These are phyloP conservation scores for Carassius carassius DNA, from an alignment of 2,113 vertebrate genomes.

Conservation along the genomic window DNA sequence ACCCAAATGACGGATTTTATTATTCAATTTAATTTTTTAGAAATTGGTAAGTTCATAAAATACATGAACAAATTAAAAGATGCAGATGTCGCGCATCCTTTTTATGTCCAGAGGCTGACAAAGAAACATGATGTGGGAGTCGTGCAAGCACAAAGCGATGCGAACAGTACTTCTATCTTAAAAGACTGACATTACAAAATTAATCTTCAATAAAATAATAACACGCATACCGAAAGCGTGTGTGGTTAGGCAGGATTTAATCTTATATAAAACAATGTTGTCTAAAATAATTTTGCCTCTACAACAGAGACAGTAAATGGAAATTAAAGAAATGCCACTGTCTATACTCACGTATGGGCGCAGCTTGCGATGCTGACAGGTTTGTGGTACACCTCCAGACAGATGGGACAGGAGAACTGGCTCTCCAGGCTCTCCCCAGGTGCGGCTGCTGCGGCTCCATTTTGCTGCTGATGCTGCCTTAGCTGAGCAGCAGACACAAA, in stretches of 20 bases:
- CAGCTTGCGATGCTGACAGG: constrained; percentile 90
- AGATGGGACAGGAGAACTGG: constrained; percentile 92
- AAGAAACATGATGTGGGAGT: background rate
- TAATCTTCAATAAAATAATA: background rate
- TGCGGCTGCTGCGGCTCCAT: constrained; percentile 62
- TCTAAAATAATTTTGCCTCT: background rate
- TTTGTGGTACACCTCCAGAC: constrained; percentile 90
- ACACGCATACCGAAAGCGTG: background rate
- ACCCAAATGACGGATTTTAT: background rate
- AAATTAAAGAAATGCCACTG: constrained; percentile 42
- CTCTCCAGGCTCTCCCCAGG: constrained; percentile 83
- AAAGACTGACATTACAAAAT: background rate
- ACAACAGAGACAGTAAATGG: background rate
- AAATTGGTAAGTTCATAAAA: background rate
- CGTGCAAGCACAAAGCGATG: constrained; percentile 18
- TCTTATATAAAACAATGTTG: background rate
- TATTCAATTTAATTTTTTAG: background rate
- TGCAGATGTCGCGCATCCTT: background rate
- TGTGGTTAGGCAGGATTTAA: background rate
- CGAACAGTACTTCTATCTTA: background rate
- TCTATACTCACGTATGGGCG: constrained; percentile 85
- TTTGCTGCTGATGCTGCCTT: constrained; percentile 71
- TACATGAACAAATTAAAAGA: background rate
- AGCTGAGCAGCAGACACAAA: constrained; percentile 83
- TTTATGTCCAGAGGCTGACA: background rate